Base-by-base conservation (phyloP, 2,797 vertebrate species). In the Australoheros facetus region DNA sequence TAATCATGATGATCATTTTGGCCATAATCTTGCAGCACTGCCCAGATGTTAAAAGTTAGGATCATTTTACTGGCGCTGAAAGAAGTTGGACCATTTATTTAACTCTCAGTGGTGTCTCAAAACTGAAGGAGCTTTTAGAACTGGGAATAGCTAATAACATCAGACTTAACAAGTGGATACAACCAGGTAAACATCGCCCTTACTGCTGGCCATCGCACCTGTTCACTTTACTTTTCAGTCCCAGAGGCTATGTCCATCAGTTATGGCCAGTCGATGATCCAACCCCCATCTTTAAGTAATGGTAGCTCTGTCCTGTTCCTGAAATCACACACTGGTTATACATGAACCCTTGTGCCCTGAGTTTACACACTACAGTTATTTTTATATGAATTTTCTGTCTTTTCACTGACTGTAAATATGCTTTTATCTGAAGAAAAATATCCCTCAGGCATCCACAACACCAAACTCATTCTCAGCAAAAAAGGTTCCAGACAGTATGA, bases 321-420 rank as follows among this genome's bases (percentile, higher is more conserved):
- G 26, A 69, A 69, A 51, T 0, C 28, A n/a, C 42, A 66, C 5
- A 51, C 23, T 13, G 30, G 64, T 51, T 69, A 30, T 30, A 30
- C 64, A 28, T 51, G 45, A 82, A 53, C 45, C 54, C 11, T n/a
- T 45, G 16, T 23, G 58, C 37, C 21, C 17, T n/a, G 11, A 59
- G 23, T 62, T 85, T 77, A 70, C 59, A 60, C 62, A 48, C 42
- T 57, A 57, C 26, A 57, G 57, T 71, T 83, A 64, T 76, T 87
- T 83, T 81, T 62, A 62, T 58, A 71, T 53, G 17, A 56, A 76
- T 71, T 51, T 28, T 69, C 39, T 58, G 32, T 81, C 37, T 56
- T 84, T 64, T 59, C 34, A 12, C 55, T 3, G 32, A 78, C 71
- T 75, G 78, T 80, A 80, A 79, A 73, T 71, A 10, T 19, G 3